phyloP scores from a whole-genome alignment of 2,113 vertebrate species.

The Carassius auratus region DNA sequence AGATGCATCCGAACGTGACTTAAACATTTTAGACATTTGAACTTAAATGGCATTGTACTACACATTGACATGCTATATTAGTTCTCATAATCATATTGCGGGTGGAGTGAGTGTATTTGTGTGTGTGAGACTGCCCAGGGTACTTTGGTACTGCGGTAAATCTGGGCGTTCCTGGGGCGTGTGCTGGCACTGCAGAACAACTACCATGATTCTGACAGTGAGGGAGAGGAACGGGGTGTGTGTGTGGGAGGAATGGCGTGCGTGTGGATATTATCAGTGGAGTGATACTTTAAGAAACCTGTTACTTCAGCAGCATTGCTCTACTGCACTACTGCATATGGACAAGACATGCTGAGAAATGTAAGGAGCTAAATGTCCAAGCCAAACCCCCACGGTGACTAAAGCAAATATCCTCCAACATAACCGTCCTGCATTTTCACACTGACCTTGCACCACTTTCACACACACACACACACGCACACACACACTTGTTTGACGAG shows the following conservation, averaged over 20 bases:
- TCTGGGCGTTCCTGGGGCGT: constrained; percentile 46
- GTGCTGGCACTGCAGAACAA: constrained; percentile 51
- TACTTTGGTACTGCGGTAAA: constrained; percentile 54
- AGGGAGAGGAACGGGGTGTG: background rate
- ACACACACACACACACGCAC: background rate
- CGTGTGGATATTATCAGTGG: constrained; percentile 12
- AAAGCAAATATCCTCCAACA: constrained; percentile 2
- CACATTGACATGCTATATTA: background rate
- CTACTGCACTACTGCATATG: background rate
- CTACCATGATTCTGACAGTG: constrained; percentile 33
- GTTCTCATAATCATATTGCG: background rate
- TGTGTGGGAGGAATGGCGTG: background rate
- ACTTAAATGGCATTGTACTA: background rate
- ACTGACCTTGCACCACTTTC: constrained; percentile 19
- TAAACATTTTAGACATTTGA: background rate
- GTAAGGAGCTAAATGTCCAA: background rate
- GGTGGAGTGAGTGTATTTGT: background rate
- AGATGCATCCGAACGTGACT: background rate
- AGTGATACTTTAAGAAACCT: constrained; percentile 8
- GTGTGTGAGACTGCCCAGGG: constrained; percentile 42
- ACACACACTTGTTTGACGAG: background rate
- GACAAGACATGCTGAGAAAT: background rate
- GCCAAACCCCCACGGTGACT: background rate
- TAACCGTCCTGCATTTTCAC: background rate
- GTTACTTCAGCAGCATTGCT: constrained; percentile 15